These are phyloP conservation scores for Pseudomyrmex flavicornis DNA, from an alignment of 1,140 invertebrate genomes.

Conservation along the genomic window DNA sequence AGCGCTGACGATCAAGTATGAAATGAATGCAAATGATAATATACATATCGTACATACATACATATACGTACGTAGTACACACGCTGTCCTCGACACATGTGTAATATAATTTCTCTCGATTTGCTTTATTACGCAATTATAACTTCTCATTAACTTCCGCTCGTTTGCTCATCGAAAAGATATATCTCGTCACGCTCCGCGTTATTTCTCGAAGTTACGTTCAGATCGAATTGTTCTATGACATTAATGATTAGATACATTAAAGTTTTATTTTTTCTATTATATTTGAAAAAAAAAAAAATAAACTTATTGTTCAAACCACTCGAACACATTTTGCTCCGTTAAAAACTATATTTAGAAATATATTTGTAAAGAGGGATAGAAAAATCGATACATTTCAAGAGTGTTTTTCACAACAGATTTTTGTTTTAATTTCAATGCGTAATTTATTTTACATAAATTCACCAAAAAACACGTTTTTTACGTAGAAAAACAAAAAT, in stretches of 20 bases:
- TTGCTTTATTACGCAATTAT: conserved; percentile 56
- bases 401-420: no score
- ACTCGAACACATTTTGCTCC: not conserved
- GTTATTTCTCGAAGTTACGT: not conserved
- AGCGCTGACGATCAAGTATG: conserved; percentile 26
- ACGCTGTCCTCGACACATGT: conserved; percentile 26
- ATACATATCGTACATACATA: conserved; percentile 10
- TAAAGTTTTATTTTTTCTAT: no score
- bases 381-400: no score
- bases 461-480: no score
- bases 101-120: conserved; percentile 32
- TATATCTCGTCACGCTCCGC: conserved; percentile 1
- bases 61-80: not conserved
- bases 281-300: no score
- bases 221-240: not conserved
- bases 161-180: conserved; percentile 29
- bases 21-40: conserved; percentile 49
- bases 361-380: no score
- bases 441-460: no score
- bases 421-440: no score
- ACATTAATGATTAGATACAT: not conserved
- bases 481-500: no score
- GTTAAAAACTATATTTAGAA: no score
- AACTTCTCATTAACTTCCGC: conserved; percentile 42
- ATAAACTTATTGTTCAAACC: not conserved